These are phyloP conservation scores for Taenioides sp. DNA, from an alignment of 2,797 vertebrate species.

Conservation along the genomic window DNA sequence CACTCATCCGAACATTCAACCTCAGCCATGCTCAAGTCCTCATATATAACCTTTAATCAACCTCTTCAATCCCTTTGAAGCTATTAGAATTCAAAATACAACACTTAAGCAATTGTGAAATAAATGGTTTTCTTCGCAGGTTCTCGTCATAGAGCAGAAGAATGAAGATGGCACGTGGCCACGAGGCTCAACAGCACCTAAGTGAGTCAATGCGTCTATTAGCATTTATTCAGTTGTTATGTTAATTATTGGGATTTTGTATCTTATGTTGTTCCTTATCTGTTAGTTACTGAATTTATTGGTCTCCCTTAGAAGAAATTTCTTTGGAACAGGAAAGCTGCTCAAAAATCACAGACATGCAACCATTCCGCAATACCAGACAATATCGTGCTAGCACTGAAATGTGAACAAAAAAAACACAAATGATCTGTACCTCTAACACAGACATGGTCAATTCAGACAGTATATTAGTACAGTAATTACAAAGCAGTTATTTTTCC, in stretches of 20 bases:
- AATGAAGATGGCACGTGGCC: constrained; percentile 96
- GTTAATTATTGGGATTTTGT: constrained; percentile 21
- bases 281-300: too few species aligned
- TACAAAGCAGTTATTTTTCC: not conserved
- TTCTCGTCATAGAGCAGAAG: constrained; percentile 98
- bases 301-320: too few species aligned
- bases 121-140: constrained; percentile 69
- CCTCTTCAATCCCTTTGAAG: not conserved
- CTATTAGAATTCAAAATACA: too few species aligned
- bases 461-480: not conserved
- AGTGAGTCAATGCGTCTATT: constrained; percentile 81
- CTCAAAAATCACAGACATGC: too few species aligned
- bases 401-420: too few species aligned
- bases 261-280: constrained; percentile 8
- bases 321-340: too few species aligned
- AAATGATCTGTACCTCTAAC: too few species aligned
- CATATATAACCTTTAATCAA: not conserved
- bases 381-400: too few species aligned
- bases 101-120: too few species aligned
- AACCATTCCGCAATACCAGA: too few species aligned
- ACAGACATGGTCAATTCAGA: too few species aligned
- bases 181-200: constrained; percentile 88
- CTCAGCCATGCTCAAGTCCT: not conserved
- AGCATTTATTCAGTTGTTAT: constrained; percentile 12
- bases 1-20: not conserved